These are phyloP conservation scores for Stenodema calcarata DNA, from an alignment of 2,888 invertebrate genomes.

Conservation along the genomic window DNA sequence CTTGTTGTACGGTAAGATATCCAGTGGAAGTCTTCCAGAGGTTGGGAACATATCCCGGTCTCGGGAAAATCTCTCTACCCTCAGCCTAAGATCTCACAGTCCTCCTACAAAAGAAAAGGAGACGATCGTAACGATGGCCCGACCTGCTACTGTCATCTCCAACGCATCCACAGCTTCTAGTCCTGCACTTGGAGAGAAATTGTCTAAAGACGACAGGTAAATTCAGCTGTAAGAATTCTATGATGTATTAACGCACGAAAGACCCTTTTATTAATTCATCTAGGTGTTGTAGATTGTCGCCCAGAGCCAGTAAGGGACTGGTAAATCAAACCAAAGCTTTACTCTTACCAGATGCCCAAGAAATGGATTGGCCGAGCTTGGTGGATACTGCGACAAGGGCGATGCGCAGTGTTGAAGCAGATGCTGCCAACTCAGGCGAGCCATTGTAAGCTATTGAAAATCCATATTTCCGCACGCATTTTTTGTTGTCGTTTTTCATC, in stretches of 20 bases:
- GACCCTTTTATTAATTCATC: background rate
- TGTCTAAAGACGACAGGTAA: slow-evolving; percentile 67
- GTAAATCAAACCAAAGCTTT: slow-evolving; percentile 57
- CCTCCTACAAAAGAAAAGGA: slow-evolving; percentile 60
- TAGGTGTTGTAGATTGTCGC: slow-evolving; percentile 58
- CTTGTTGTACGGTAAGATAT: slow-evolving; percentile 39
- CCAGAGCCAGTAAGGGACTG: slow-evolving; percentile 60
- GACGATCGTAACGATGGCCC: slow-evolving; percentile 70
- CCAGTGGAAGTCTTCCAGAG: slow-evolving; percentile 42
- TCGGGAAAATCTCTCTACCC: slow-evolving; percentile 62
- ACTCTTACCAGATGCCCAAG: slow-evolving; percentile 70
- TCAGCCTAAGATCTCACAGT: slow-evolving; percentile 55
- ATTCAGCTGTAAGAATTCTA: background rate
- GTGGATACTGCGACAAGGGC: slow-evolving; percentile 81
- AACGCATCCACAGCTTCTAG: slow-evolving; percentile 67
- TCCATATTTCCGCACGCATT: background rate
- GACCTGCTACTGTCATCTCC: slow-evolving; percentile 72
- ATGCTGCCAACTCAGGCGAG: slow-evolving; percentile 18
- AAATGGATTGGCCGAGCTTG: slow-evolving; percentile 80
- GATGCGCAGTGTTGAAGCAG: slow-evolving; percentile 63
- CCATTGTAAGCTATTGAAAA: slow-evolving; percentile 39
- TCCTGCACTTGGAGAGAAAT: slow-evolving; percentile 65
- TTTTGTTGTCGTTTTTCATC: background rate
- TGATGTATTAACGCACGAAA: background rate
- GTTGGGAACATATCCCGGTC: slow-evolving; percentile 59